Evolutionary conservation across 2,888 invertebrate genomes (phyloP).

Genomic region (Orthosia gothica): DNA sequence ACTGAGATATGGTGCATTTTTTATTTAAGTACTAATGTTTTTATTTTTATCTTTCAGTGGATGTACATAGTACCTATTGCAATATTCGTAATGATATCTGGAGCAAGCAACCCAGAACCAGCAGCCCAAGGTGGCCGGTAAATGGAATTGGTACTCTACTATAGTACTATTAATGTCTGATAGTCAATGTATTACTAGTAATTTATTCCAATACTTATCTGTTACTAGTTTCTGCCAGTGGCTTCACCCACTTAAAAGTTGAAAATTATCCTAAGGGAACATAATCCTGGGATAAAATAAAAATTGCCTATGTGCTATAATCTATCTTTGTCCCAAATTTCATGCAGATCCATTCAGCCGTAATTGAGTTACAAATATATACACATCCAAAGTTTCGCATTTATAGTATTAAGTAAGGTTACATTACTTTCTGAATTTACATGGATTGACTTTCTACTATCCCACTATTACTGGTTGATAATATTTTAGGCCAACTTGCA

Average conservation of each 20-base stretch:
- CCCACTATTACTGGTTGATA: no score
- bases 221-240: neutral
- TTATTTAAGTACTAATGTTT: neutral
- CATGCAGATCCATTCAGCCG: no score
- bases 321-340: no score
- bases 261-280: no score
- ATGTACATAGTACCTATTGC: constrained; percentile 99
- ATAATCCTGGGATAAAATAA: no score
- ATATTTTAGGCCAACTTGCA: neutral
- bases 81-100: constrained; percentile 97
- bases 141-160: constrained; percentile 9
- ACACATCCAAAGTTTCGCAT: no score
- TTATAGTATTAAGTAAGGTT: neutral
- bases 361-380: no score
- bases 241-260: no score
- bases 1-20: neutral
- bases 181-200: constrained; percentile 26
- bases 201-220: constrained; percentile 37
- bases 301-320: no score
- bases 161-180: neutral
- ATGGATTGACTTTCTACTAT: neutral
- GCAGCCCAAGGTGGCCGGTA: constrained; percentile 83
- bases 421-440: neutral
- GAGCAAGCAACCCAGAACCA: constrained; percentile 96
- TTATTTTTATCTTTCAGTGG: constrained; percentile 94